A percentile compares a stretch with the other conserved stretches of the same genome.
Evolutionary conservation across 53 echinoderm and acorn worm genomes (phyloP).

Genomic region (Glandiceps talaboti): DNA sequence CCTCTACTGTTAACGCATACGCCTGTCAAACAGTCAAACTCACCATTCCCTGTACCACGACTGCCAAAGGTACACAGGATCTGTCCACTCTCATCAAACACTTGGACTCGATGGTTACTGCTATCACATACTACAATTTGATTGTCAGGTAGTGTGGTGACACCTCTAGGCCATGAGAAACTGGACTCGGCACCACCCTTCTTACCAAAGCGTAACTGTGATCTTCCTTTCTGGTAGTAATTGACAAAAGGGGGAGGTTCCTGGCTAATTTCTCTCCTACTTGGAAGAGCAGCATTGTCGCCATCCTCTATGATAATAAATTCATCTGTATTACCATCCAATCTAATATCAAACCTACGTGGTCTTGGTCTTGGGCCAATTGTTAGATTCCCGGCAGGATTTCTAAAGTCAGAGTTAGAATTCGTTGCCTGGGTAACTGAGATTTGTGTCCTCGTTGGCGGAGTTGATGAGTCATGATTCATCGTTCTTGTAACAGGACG

Average conservation of each 20-base stretch:
- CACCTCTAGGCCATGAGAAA: constrained; percentile 3
- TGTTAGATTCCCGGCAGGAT: neutral
- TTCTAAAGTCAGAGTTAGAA: neutral
- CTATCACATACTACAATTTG: constrained; percentile 2
- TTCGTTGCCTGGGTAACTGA: neutral
- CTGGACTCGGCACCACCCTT: neutral
- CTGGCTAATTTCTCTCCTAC: neutral
- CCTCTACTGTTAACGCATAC: constrained; percentile 10
- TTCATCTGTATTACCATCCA: neutral
- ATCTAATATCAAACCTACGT: neutral
- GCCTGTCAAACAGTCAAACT: constrained; percentile 1
- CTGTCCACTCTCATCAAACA: neutral
- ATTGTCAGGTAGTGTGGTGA: neutral
- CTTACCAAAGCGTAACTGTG: neutral
- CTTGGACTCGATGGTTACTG: constrained; percentile 1
- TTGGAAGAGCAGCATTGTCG: neutral
- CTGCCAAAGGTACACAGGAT: neutral
- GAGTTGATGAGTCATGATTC: neutral
- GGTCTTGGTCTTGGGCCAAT: neutral
- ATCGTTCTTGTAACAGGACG: neutral
- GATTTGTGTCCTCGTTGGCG: neutral
- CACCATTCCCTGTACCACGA: neutral
- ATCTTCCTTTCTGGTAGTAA: neutral
- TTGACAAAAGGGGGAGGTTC: neutral
- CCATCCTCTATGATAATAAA: neutral